Evolutionary conservation across 2,888 invertebrate genomes (phyloP), one percentile per base, ranked within the genome.

Genomic region (Dryomyza anilis): DNA sequence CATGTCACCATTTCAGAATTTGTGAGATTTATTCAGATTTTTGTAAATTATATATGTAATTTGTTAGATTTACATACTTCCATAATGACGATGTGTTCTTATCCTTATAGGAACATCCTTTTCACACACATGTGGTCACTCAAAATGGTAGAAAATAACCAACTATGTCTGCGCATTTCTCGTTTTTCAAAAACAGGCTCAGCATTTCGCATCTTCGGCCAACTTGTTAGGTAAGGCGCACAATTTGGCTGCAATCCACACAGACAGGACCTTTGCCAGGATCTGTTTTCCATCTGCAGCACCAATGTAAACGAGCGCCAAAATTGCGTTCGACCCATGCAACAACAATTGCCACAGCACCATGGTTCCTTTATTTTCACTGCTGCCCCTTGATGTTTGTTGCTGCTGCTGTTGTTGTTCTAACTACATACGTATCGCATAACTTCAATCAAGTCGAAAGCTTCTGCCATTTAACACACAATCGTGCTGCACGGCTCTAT

Each of bases 371-470:
- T n/a, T n/a, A n/a, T n/a, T n/a, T n/a, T n/a, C n/a, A n/a, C n/a
- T n/a, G n/a, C n/a, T n/a, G n/a, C n/a, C n/a, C n/a, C n/a, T n/a
- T n/a, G n/a, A n/a, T n/a, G n/a, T n/a, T n/a, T n/a, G n/a, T n/a
- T n/a, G n/a, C n/a, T n/a, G n/a, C 48, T 6, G 45, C n/a, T 45
- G 45, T 45, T 45, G 45, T 45, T 45, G 45, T n/a, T 45, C 6
- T 45, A 16, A n/a, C 19, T 45, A 45, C n/a, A 33, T 33, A 50
- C 52, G 23, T 43, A 43, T 61, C 61, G 61, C 53, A 53, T 39
- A 52, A 61, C 53, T 61, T 61, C 61, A 61, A 53, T 61, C 43
- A 61, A 39, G 23, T 53, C 61, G 30, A 61, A 61, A 61, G 61
- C 61, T 61, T 48, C n/a, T n/a, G n/a, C 21, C 61, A 61, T 52